Base-by-base conservation (phyloP, 1,140 invertebrate species). In the Proctacanthus coquilletti region DNA sequence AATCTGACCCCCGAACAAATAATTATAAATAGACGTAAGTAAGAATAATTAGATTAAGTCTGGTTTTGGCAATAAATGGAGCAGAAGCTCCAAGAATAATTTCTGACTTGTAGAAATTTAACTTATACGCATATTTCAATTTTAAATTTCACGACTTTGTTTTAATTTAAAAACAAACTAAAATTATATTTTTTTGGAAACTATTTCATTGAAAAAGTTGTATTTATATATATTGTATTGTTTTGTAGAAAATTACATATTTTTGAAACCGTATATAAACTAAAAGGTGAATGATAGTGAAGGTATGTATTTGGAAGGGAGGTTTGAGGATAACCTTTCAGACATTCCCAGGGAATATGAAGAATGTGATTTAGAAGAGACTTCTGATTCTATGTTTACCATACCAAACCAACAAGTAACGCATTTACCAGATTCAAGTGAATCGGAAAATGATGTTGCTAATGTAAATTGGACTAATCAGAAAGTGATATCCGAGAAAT, bases 151-250 rank as follows among this genome's bases (percentile, higher is more conserved):
- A n/a, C n/a, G n/a, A n/a, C n/a, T n/a, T n/a, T n/a, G n/a, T n/a
- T n/a, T n/a, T n/a, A n/a, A n/a, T n/a, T n/a, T 25, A 25, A 6
- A 25, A 8, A 25, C n/a, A 25, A 25, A 25, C 23, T 25, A 25
- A 25, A 25, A 25, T 25, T 25, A 25, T n/a, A n/a, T n/a, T n/a
- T 25, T 25, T 25, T 25, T 25, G n/a, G 23, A 25, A 25, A 25
- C 23, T n/a, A 25, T 25, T 25, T 25, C 23, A 25, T 25, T 25
- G 23, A 25, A 25, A 25, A 25, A 25, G 6, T 25, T 6, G 6
- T 25, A 25, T 25, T 25, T n/a, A 25, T 25, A 25, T 25, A 8
- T 25, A 25, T 25, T 25, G 23, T 8, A 25, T 25, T 25, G n/a
- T 25, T 25, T 25, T 25, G n/a, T 25, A 25, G 23, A 6, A 25